Percentiles rank a stretch among this genome's conserved stretches.
These are phyloP conservation scores for Mesochorus sp. DNA, from an alignment of 2,888 invertebrate genomes.

Conservation along the genomic window DNA sequence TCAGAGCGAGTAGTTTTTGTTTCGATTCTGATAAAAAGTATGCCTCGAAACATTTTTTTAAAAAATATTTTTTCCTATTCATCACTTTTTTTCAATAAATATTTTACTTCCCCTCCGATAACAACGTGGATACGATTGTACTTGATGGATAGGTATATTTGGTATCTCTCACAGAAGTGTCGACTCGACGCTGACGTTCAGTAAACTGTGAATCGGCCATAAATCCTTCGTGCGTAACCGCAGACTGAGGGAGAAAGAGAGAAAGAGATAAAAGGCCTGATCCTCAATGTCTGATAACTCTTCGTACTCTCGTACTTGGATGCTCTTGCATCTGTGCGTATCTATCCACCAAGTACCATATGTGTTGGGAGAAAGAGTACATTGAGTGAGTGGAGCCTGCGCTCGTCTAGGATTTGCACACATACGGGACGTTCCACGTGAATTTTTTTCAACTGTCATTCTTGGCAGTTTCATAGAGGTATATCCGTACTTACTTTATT, in stretches of 20 bases:
- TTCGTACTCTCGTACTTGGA: constrained; percentile 8
- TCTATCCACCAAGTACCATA: constrained; percentile 32
- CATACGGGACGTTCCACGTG: background rate
- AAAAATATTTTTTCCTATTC: too few relatives aligned
- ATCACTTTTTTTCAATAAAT: background rate
- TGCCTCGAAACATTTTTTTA: too few relatives aligned
- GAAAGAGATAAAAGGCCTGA: constrained; percentile 23
- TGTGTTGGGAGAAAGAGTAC: constrained; percentile 32
- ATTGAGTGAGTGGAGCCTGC: constrained; percentile 31
- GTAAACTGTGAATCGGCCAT: constrained; percentile 46
- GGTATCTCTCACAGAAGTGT: constrained; percentile 17
- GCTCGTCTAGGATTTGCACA: background rate
- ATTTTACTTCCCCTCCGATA: background rate
- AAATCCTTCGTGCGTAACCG: constrained; percentile 23
- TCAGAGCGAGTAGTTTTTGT: too few relatives aligned
- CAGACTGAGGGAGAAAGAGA: background rate
- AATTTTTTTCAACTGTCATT: too few relatives aligned
- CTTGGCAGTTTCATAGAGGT: too few relatives aligned
- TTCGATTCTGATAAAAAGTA: too few relatives aligned
- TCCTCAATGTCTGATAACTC: constrained; percentile 46
- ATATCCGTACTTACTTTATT: too few relatives aligned
- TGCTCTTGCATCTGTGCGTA: constrained; percentile 10
- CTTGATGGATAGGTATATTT: constrained; percentile 15
- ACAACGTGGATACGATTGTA: background rate
- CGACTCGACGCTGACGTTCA: constrained; percentile 24